phyloP scores from a whole-genome alignment of 2,113 vertebrate species.

The Pseudopipra pipra region DNA sequence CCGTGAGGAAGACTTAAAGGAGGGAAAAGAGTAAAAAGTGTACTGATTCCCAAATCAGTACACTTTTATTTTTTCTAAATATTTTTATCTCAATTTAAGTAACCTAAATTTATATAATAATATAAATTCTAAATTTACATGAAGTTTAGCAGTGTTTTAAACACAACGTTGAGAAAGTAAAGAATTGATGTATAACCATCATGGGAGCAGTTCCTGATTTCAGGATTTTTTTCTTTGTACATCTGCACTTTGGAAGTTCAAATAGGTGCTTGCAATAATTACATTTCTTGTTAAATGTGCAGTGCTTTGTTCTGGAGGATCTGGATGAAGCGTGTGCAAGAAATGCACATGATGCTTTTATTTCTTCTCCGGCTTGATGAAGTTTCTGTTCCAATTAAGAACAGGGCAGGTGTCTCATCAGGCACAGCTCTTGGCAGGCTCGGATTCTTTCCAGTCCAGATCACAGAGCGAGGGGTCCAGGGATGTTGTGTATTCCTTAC shows the following conservation, averaged over 20 bases:
- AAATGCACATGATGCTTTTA: not conserved
- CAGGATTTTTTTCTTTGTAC: not conserved
- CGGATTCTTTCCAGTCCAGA: not conserved
- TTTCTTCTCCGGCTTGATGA: not conserved
- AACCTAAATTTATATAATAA: not conserved
- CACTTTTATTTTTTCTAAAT: not conserved
- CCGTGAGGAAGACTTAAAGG: not conserved
- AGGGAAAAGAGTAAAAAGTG: not conserved
- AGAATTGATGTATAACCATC: rapidly evolving
- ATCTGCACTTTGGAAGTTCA: not conserved
- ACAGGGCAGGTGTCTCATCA: not conserved
- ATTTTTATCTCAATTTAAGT: not conserved
- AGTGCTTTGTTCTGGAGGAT: not conserved
- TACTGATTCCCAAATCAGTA: not conserved
- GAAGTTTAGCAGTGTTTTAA: not conserved
- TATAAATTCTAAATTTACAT: not conserved
- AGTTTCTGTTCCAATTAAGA: not conserved
- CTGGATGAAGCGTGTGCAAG: not conserved
- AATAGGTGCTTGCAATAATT: not conserved
- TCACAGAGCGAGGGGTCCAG: not conserved
- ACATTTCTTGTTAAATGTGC: rapidly evolving
- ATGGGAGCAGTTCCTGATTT: not conserved
- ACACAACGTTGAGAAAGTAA: not conserved
- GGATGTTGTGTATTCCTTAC: not conserved
- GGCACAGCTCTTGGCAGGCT: not conserved